A percentile compares a stretch with the other conserved stretches of the same genome.
phyloP scores from a whole-genome alignment of 2,797 vertebrate species.

The Chiloscyllium punctatum region DNA sequence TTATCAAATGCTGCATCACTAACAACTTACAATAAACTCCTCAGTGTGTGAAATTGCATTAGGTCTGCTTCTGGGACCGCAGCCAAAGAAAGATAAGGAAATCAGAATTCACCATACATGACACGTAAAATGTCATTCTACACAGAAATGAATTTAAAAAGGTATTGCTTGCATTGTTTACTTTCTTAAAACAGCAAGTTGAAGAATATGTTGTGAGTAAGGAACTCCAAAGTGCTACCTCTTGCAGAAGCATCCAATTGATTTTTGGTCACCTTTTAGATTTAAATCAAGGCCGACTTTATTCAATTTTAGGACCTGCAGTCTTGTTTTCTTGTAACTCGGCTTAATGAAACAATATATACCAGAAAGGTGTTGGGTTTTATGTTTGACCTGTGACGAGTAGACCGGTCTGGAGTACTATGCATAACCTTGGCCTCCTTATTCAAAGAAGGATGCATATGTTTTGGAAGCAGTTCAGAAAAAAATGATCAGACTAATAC shows the following conservation, averaged over 20 bases:
- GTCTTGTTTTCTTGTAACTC: not conserved
- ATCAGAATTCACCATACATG: not conserved
- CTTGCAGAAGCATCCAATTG: not conserved
- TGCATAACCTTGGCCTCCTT: too few species aligned
- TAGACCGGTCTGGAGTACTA: too few species aligned
- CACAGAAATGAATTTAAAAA: not conserved
- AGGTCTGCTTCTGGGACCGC: not conserved
- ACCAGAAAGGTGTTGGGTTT: not conserved
- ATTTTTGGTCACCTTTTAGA: not conserved
- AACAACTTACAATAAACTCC: constrained; percentile 13
- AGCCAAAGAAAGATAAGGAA: constrained; percentile 16
- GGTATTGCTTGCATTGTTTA: not conserved
- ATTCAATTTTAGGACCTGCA: not conserved
- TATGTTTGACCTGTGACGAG: not conserved
- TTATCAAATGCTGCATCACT: constrained; percentile 12
- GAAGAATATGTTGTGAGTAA: not conserved
- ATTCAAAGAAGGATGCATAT: too few species aligned
- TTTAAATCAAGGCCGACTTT: not conserved
- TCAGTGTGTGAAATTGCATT: constrained; percentile 34
- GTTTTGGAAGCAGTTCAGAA: too few species aligned
- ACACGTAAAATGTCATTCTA: constrained; percentile 4
- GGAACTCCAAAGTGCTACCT: not conserved
- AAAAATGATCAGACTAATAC: too few species aligned
- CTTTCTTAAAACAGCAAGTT: not conserved
- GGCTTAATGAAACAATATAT: not conserved